phyloP scores from a whole-genome alignment of 64 coral and sea anemone genomes.

The Pocillopora damicornis region DNA sequence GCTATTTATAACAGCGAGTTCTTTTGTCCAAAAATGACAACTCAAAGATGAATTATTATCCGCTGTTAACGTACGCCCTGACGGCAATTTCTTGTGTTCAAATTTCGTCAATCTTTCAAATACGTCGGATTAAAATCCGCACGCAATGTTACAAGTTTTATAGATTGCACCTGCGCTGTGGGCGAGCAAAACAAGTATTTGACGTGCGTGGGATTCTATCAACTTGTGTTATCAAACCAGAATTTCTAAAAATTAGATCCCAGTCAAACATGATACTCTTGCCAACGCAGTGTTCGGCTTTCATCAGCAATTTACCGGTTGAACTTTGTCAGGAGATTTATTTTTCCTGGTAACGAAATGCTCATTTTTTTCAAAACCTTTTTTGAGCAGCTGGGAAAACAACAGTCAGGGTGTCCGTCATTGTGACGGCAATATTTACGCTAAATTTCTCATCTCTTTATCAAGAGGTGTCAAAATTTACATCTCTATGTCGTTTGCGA shows the following conservation, averaged over 20 bases:
- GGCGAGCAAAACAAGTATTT: not conserved
- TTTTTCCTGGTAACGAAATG: not conserved
- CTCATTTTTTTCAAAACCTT: not conserved
- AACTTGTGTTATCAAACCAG: too few species aligned
- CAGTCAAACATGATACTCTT: not conserved
- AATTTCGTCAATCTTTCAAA: not conserved
- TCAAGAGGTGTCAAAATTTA: not conserved
- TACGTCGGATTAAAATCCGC: not conserved
- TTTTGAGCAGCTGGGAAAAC: not conserved
- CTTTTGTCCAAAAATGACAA: not conserved
- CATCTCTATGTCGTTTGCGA: not conserved
- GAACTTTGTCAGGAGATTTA: not conserved
- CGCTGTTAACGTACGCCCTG: not conserved
- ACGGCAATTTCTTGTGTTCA: not conserved
- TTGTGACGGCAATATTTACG: not conserved
- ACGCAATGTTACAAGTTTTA: not conserved
- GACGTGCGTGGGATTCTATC: not conserved
- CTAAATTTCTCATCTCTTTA: not conserved
- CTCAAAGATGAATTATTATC: constrained; percentile 2
- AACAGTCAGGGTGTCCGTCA: not conserved
- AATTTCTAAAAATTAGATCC: not conserved
- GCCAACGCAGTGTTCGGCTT: not conserved
- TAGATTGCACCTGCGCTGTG: not conserved
- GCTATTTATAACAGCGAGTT: not conserved
- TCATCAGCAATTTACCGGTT: not conserved